Evolutionary conservation across 2,797 vertebrate genomes (phyloP).

Genomic region (Poeciliopsis infans): DNA sequence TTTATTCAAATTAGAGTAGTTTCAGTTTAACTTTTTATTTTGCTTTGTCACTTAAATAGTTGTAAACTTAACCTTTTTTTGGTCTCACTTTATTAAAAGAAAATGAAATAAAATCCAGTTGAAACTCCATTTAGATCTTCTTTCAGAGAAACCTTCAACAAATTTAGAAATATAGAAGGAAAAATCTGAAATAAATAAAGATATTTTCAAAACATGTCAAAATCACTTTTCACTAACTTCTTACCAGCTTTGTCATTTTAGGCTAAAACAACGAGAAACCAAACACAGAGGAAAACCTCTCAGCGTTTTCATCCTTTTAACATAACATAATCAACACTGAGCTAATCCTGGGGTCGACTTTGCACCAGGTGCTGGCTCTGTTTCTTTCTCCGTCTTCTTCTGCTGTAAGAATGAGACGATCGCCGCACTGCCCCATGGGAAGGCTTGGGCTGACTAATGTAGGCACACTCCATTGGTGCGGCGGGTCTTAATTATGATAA

Average conservation of each 20-base stretch:
- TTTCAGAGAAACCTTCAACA: neutral
- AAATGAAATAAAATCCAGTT: neutral
- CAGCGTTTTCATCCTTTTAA: slow-evolving; percentile 62
- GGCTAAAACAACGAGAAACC: neutral
- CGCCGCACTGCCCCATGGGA: slow-evolving; percentile 68
- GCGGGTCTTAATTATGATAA: slow-evolving; percentile 77
- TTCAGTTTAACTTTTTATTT: neutral
- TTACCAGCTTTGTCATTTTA: neutral
- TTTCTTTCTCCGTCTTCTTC: slow-evolving; percentile 63
- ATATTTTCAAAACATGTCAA: neutral
- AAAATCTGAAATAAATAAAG: neutral
- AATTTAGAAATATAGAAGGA: neutral
- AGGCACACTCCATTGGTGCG: slow-evolving; percentile 57
- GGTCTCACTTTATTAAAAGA: neutral
- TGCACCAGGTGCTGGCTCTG: slow-evolving; percentile 66
- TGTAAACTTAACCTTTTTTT: neutral
- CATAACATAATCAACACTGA: slow-evolving; percentile 75
- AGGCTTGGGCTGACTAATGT: slow-evolving; percentile 68
- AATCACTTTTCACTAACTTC: neutral
- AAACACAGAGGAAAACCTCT: slow-evolving; percentile 5
- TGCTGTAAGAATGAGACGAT: slow-evolving; percentile 63
- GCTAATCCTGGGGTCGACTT: slow-evolving; percentile 62
- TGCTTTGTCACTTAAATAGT: neutral
- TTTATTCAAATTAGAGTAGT: neutral
- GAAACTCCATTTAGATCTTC: neutral